Evolutionary conservation across 2,113 vertebrate species (phyloP), one percentile per base, ranked within the genome.

Genomic region (Gopherus evgoodei): DNA sequence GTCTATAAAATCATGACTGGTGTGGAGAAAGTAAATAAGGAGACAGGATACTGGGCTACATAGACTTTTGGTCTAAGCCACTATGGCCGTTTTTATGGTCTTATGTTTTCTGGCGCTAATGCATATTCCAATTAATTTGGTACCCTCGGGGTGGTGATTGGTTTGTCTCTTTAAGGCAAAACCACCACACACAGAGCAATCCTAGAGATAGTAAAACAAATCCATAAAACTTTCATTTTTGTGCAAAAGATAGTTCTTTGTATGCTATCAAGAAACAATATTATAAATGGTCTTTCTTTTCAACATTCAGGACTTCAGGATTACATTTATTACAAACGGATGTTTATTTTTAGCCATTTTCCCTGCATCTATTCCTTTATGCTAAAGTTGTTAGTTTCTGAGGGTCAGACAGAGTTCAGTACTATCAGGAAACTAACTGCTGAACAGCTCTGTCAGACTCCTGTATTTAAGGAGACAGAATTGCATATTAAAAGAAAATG

Each of bases 381-480:
- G 54, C 86, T 92, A 90, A 85, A 62, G 69, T 56, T 88, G 82
- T 92, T 85, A 22, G 78, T 78, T 93, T 87, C 69, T 3, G 53
- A 79, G 91, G 96, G 96, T 97, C 97, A 97, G 76, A 80, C 88
- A 96, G 91, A 97, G 97, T 96, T 97, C 95, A 97, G 89, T 89
- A 84, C 86, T 80, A 86, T 27, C 90, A 44, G 94, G 94, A 90
- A 83, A 90, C 95, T 16, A 80, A 88, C 84, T 44, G 92, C 88
- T 87, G 96, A 93, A 90, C 80, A 86, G 90, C 69, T 95, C 95
- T 96, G 96, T 94, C 96, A 96, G 94, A 89, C 83, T 95, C 65
- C 92, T 88, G 91, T 96, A 90, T 94, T 96, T 95, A 96, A 97
- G 91, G 91, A 87, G 96, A 91, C 12, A 17, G 78, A 97, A 97